These are phyloP conservation scores for Melanotaenia maccullochi DNA, from an alignment of 2,797 vertebrate genomes.

Conservation along the genomic window DNA sequence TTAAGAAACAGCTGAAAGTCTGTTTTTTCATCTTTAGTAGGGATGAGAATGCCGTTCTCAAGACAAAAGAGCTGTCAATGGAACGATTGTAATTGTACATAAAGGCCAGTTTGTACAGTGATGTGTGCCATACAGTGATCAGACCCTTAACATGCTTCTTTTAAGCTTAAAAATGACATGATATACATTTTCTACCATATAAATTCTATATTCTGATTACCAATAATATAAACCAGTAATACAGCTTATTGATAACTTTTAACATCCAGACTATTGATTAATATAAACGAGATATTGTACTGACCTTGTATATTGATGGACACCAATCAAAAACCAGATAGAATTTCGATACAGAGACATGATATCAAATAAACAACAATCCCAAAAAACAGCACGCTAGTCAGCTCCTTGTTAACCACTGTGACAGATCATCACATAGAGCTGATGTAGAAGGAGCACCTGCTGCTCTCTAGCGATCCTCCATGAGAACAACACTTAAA, in stretches of 20 bases:
- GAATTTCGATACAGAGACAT: slow-evolving; percentile 83
- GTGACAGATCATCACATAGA: slow-evolving; percentile 51
- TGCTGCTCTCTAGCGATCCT: slow-evolving; percentile 59
- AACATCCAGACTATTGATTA: not conserved
- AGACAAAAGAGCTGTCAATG: slow-evolving; percentile 62
- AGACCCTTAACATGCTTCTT: slow-evolving; percentile 28
- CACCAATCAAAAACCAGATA: slow-evolving; percentile 83
- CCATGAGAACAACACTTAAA: slow-evolving; percentile 25
- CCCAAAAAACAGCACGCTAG: not conserved
- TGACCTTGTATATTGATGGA: slow-evolving; percentile 83
- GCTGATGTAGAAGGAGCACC: not conserved
- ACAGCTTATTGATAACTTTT: not conserved
- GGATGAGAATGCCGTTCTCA: slow-evolving; percentile 36
- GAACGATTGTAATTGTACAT: slow-evolving; percentile 63
- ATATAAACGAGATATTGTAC: slow-evolving; percentile 36
- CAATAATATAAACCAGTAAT: not conserved
- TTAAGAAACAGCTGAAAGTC: not conserved
- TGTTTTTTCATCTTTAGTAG: not conserved
- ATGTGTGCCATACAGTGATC: slow-evolving; percentile 50
- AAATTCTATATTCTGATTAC: not conserved
- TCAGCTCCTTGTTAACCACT: slow-evolving; percentile 17
- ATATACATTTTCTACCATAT: slow-evolving; percentile 4
- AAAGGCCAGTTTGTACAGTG: slow-evolving; percentile 61
- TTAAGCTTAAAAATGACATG: not conserved
- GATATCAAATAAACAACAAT: slow-evolving; percentile 23